Base-by-base conservation (phyloP, 2,797 vertebrate genomes). In the Crocodylus rhombifer region DNA sequence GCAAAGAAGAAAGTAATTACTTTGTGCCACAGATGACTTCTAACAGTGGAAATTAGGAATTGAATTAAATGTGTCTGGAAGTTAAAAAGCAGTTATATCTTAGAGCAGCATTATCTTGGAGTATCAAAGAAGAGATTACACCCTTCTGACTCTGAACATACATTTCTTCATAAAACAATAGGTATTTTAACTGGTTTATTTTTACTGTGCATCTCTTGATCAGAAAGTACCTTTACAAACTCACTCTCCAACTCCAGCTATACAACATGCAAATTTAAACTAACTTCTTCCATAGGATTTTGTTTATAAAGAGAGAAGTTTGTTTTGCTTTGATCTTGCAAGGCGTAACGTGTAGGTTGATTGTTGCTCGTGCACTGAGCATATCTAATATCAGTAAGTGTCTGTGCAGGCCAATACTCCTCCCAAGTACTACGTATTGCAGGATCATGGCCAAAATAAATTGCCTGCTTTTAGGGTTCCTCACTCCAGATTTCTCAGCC, bases 101-200 rank as follows among this genome's bases (percentile, higher is more conserved):
- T 36, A 62, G 64, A 93, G 42, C 42, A 94, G 87, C 76, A 83
- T 63, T 56, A 84, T 30, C 82, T 89, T 42, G 28, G n/a, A 64
- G 84, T 64, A 26, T 64, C 84, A 86, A 75, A 42, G 82, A 81
- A 88, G 82, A 5, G 20, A 6, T 6, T 58, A 4, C 2, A 73
- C 89, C 69, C 14, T 71, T 64, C 67, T 89, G 76, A 86, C 57
- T 16, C 67, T 76, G 33, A 92, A 58, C 7, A 5, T n/a, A 4
- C 3, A 4, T 6, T 80, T 93, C 60, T 33, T 33, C 63, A 75
- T 5, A n/a, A 26, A 1, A 0, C 17, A 3, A 82, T 33, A 76
- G 18, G 80, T 84, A 23, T 60, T 71, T 71, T 71, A 42, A 42
- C 30, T 65, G 30, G n/a, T 36, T 14, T 33, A 23, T 12, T 14